A percentile compares a stretch with the other conserved stretches of the same genome.
Conservation (phyloP, 2,797 vertebrate species). For the Potorous gilbertii region DNA sequence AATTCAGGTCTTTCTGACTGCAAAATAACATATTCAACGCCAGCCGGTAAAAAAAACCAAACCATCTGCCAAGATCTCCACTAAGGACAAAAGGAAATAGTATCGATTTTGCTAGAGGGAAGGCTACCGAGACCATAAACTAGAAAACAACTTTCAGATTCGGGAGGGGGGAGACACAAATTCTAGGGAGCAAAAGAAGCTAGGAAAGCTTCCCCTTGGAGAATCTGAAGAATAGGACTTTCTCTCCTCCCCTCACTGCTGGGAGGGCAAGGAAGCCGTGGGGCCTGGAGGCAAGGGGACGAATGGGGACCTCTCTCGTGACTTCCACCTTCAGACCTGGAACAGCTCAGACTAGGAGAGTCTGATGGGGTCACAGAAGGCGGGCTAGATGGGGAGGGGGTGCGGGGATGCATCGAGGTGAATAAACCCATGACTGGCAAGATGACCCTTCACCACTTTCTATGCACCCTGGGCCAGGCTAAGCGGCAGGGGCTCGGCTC, state of each 20-base stretch:
- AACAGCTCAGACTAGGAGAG: conserved; percentile 8
- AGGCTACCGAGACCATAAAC: not conserved
- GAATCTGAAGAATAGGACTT: not conserved
- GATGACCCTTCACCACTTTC: not conserved
- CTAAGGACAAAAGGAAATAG: not conserved
- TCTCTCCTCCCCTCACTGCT: not conserved
- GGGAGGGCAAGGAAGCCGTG: not conserved
- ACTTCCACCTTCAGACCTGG: not conserved
- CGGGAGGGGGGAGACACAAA: not conserved
- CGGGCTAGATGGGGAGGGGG: not conserved
- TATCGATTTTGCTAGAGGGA: not conserved
- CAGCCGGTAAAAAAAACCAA: not conserved
- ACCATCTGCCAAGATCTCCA: not conserved
- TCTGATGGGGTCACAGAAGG: not conserved
- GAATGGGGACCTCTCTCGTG: not conserved
- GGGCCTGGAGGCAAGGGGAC: not conserved
- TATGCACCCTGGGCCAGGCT: not conserved
- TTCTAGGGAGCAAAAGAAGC: not conserved
- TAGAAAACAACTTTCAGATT: not conserved
- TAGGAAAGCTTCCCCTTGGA: not conserved
- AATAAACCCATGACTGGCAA: not conserved
- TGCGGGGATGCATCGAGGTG: not conserved
- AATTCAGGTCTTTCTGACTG: not conserved
- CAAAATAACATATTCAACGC: not conserved
- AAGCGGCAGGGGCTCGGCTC: not conserved